Evolutionary conservation across 2,113 vertebrate genomes (phyloP).

Genomic region (Rynchops niger): DNA sequence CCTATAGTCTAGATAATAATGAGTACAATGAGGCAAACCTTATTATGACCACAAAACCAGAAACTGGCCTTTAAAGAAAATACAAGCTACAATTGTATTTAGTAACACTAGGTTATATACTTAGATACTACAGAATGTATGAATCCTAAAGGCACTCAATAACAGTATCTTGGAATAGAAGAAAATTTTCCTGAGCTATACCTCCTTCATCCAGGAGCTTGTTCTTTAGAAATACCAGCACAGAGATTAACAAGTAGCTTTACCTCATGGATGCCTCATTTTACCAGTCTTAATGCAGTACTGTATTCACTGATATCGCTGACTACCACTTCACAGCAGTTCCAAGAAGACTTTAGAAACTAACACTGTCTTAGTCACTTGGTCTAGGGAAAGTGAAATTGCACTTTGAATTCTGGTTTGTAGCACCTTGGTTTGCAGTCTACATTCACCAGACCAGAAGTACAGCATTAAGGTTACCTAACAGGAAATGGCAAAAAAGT

Average conservation of each 20-base stretch:
- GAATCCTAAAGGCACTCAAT: conserved; percentile 10
- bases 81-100: not conserved
- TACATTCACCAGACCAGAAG: not conserved
- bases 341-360: not conserved
- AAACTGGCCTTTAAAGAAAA: not conserved
- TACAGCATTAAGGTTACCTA: not conserved
- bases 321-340: not conserved
- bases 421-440: not conserved
- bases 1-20: not conserved
- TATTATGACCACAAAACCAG: not conserved
- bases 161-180: not conserved
- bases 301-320: not conserved
- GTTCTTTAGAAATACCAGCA: not conserved
- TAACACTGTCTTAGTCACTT: not conserved
- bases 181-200: not conserved
- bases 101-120: not conserved
- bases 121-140: not conserved
- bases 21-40: not conserved
- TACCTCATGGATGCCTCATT: not conserved
- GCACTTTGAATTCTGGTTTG: not conserved
- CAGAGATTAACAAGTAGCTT: not conserved
- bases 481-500: not conserved
- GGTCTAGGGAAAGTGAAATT: not conserved
- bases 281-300: not conserved
- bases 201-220: not conserved